Conservation (phyloP, 2,797 vertebrate genomes). For the Zenarchopterus dispar region DNA sequence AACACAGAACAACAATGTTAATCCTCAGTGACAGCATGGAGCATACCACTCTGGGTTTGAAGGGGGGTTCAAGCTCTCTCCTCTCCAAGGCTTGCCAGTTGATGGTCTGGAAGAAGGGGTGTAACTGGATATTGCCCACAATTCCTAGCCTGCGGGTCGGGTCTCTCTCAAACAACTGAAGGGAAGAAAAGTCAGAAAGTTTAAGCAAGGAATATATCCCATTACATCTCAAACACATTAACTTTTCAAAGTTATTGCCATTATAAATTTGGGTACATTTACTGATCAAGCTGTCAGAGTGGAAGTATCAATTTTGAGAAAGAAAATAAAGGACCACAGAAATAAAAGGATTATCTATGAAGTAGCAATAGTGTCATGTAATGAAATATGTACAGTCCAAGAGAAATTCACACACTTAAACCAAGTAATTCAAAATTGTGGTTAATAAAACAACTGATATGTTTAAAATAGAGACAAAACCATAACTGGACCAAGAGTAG, state of each 20-base stretch:
- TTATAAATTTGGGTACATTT: background rate
- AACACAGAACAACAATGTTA: background rate
- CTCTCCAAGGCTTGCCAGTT: slow-evolving; percentile 91
- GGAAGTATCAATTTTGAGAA: no score
- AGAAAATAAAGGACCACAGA: no score
- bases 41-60: slow-evolving; percentile 97
- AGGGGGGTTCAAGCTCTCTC: slow-evolving; percentile 91
- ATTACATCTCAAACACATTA: no score
- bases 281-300: no score
- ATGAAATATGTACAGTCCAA: no score
- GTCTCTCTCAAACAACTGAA: slow-evolving; percentile 94
- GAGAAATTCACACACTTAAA: no score
- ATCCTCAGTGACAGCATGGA: slow-evolving; percentile 1
- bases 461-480: no score
- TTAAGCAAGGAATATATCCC: background rate
- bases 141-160: slow-evolving; percentile 89
- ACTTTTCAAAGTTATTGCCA: background rate
- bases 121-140: slow-evolving; percentile 87
- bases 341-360: no score
- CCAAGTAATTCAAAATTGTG: no score
- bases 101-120: slow-evolving; percentile 93
- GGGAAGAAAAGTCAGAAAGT: slow-evolving; percentile 5
- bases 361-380: no score
- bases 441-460: no score
- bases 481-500: no score